These are phyloP conservation scores for Rhopalosiphum nymphaeae DNA, from an alignment of 2,888 invertebrate species.

Conservation along the genomic window DNA sequence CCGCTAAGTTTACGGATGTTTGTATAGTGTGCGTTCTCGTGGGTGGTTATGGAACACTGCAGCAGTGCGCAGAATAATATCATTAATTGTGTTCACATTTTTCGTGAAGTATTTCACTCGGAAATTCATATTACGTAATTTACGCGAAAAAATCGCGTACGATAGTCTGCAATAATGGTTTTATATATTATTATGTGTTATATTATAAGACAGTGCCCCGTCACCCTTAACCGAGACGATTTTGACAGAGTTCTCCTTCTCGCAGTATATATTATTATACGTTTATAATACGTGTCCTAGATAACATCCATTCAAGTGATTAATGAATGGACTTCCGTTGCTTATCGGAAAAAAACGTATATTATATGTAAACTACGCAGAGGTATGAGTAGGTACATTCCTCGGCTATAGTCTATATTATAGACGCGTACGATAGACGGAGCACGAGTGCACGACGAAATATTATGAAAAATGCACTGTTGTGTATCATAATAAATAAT, in stretches of 20 bases:
- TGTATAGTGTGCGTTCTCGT: neutral
- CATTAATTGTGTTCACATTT: neutral
- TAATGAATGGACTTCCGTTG: slow-evolving; percentile 32
- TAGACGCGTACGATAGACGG: neutral
- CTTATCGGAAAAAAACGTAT: neutral
- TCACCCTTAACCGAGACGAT: neutral
- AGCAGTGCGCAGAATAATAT: neutral
- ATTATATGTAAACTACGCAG: neutral
- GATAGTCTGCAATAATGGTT: neutral
- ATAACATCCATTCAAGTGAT: slow-evolving; percentile 7
- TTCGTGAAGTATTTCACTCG: slow-evolving; percentile 21
- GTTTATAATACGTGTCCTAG: neutral
- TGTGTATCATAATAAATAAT: neutral
- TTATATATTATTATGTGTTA: neutral
- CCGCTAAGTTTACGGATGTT: neutral
- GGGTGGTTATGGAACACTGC: neutral
- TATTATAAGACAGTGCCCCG: neutral
- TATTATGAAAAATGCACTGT: neutral
- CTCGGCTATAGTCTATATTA: no score
- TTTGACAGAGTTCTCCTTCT: neutral
- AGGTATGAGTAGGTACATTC: neutral
- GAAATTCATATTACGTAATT: neutral
- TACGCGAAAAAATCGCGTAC: neutral
- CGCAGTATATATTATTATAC: neutral
- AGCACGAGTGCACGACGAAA: neutral